Base-by-base conservation (phyloP, 2,888 invertebrate species). In the Eilema sororculum region DNA sequence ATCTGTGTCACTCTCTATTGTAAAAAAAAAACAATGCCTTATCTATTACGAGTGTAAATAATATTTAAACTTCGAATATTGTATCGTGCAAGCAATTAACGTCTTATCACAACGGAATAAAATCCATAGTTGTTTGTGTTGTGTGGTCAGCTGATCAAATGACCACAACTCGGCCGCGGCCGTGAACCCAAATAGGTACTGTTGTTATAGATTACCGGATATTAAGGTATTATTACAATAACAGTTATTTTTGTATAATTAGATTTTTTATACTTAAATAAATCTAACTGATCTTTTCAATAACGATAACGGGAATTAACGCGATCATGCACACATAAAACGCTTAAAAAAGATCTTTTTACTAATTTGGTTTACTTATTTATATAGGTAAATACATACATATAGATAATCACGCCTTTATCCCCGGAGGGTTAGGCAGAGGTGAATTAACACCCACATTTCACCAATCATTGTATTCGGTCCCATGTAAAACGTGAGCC, bases 101-200 rank as follows among this genome's bases (percentile, higher is more conserved):
- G 60, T 56, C 60, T 68, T 66, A 76, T 62, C 4, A 9, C 10
- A 28, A 56, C 24, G 52, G 3, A 0, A 22, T 78, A 82, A 69
- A 73, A 73, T 52, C 66, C 67, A 74, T 69, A 76, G 69, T 76
- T 65, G 75, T 76, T 77, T 79, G 71, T 37, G 68, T 61, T 76
- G 79, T 74, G 13, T n/a, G 72, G 84, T 85, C 87, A 88, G 86
- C 88, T 87, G 88, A 84, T 80, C 76, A 76, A 74, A 77, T 84
- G 84, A 82, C 75, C 80, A 80, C 75, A 79, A 81, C 77, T 78
- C 75, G 28, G 30, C 12, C 52, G 69, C 72, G 83, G 70, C 86
- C 86, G 75, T 88, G 87, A 86, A 86, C 87, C 75, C 82, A 78
- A 61, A 30, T 56, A 56, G 10, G 24, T 22, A n/a, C 24, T 25